A percentile compares a stretch with the other conserved stretches of the same genome.
Conservation (phyloP, 1,140 invertebrate genomes). For the Cydia pomonella region DNA sequence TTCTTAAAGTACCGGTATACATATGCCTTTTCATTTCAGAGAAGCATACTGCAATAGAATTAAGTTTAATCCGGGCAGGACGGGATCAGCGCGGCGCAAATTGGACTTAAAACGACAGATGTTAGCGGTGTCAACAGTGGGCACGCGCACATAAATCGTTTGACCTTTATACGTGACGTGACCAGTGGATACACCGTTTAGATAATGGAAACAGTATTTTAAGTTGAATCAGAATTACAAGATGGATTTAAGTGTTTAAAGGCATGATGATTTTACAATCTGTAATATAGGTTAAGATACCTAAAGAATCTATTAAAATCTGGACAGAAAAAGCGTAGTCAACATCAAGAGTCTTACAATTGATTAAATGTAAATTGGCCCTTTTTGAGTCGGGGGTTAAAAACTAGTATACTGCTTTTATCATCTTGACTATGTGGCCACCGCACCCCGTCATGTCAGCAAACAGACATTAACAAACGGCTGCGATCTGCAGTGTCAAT, state of each 20-base stretch:
- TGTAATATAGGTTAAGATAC: neutral
- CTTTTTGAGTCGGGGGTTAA: neutral
- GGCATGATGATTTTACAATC: neutral
- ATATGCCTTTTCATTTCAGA: neutral
- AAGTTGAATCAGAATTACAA: neutral
- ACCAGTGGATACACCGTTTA: neutral
- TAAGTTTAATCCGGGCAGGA: slow-evolving; percentile 53
- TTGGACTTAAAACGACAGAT: slow-evolving; percentile 61
- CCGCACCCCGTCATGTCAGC: slow-evolving; percentile 30
- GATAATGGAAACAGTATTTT: slow-evolving; percentile 15
- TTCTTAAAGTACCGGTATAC: neutral
- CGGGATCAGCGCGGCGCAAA: slow-evolving; percentile 52
- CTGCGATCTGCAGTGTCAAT: slow-evolving; percentile 29
- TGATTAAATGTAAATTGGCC: neutral
- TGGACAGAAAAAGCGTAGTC: neutral
- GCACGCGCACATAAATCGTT: slow-evolving; percentile 57
- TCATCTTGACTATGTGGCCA: neutral
- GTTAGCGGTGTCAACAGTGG: slow-evolving; percentile 43
- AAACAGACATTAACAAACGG: slow-evolving; percentile 28
- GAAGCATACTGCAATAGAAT: slow-evolving; percentile 45
- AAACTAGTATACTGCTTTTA: neutral
- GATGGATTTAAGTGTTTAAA: no score
- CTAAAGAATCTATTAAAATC: neutral
- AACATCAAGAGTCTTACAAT: neutral
- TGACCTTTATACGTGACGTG: slow-evolving; percentile 46